Evolutionary conservation across 2,797 vertebrate species (phyloP), one percentile per base, ranked within the genome.

Genomic region (Falco cherrug): DNA sequence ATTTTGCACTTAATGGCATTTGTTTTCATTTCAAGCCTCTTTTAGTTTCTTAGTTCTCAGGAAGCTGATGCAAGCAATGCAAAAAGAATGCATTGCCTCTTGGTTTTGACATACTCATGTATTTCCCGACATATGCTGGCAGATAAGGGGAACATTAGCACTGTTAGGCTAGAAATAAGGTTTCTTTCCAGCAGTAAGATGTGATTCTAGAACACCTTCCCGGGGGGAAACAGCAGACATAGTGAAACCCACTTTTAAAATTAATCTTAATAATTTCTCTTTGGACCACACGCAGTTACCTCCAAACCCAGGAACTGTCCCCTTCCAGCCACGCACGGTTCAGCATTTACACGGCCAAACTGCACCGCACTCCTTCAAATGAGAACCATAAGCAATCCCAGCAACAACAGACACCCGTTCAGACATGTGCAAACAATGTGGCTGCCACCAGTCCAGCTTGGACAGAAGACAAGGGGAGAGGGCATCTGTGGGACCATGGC

Each of bases 401-500:
- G 64, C 17, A 81, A 82, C 45, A 87, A 48, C 78, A 88, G 65
- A 39, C 54, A 56, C 47, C 56, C 10, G 17, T 26, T 39, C 31
- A 59, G 53, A 3, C 1, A 35, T 2, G 22, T 41, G 69, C 2
- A 8, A 91, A 70, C 70, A 69, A 29, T 2, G 10, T 4, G 41
- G 86, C 76, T 11, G 4, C 4, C 1, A 63, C 65, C 16, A 4
- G 48, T 5, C 11, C 53, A 26, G 51, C 60, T 48, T 33, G 1
- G 21, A 12, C 7, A 14, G 31, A 41, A 21, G 71, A 70, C 50
- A 43, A 56, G 56, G n/a, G 39, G 35, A 64, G 11, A 39, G 64
- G 43, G 33, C 0, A 5, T 19, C 6, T 7, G 33, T 6, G 8
- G 50, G 54, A 57, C 71, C 2, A 0, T 0, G 1, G 47, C 8